Conservation (phyloP, 2,113 vertebrate species). For the Stegostoma tigrinum region DNA sequence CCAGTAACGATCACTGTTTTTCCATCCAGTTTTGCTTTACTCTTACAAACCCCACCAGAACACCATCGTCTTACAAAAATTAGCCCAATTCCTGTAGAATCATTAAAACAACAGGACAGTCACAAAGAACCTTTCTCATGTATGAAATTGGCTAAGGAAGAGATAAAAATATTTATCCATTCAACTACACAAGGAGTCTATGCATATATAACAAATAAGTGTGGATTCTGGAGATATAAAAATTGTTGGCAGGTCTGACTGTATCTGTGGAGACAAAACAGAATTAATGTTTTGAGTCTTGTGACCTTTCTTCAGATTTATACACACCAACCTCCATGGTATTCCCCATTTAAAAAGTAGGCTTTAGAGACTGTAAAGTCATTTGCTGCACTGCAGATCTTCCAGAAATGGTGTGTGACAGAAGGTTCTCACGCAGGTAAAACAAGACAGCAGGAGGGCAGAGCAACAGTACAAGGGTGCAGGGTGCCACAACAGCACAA, state of each 20-base stretch:
- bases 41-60: constrained; percentile 8
- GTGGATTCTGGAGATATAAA: no score
- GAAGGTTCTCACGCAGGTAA: background rate
- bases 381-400: background rate
- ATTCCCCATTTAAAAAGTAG: background rate
- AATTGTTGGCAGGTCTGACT: no score
- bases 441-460: no score
- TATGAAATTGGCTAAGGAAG: background rate
- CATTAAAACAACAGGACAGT: background rate
- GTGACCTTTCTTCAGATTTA: no score
- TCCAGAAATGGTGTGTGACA: background rate
- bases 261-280: no score
- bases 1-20: constrained; percentile 60
- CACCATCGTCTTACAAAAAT: background rate
- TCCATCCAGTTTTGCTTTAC: constrained; percentile 49
- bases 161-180: background rate
- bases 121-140: background rate
- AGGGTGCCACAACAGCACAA: no score
- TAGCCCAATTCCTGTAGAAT: background rate
- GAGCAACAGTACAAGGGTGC: no score
- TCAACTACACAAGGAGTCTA: background rate
- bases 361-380: background rate
- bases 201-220: no score
- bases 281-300: no score
- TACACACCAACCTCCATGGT: no score